These are phyloP conservation scores for Copidosoma floridanum DNA, from an alignment of 1,140 invertebrate species.

Conservation along the genomic window DNA sequence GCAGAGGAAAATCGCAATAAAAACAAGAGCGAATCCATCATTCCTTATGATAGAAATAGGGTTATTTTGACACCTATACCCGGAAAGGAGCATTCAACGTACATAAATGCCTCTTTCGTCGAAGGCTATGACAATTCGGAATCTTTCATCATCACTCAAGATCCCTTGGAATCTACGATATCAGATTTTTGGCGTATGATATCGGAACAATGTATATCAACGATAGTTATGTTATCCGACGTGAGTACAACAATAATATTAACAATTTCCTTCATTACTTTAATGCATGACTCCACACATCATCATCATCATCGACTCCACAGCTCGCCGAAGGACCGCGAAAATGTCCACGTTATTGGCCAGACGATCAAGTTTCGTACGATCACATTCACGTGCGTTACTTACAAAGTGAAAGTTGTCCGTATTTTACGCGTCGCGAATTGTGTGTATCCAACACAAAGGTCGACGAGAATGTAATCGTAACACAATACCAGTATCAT, in stretches of 20 bases:
- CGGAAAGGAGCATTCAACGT: constrained; percentile 85
- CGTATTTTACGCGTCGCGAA: constrained; percentile 81
- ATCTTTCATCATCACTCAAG: constrained; percentile 94
- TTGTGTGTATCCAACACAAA: constrained; percentile 76
- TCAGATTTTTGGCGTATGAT: constrained; percentile 97
- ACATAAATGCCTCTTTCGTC: constrained; percentile 96
- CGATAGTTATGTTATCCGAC: constrained; percentile 93
- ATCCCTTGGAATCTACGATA: constrained; percentile 85
- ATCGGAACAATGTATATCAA: constrained; percentile 86
- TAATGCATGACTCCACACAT: too few relatives aligned
- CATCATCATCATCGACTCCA: too few relatives aligned
- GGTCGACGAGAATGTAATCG: constrained; percentile 67
- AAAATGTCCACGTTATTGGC: constrained; percentile 90
- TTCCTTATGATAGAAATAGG: constrained; percentile 90
- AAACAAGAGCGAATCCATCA: constrained; percentile 82
- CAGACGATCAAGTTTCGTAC: constrained; percentile 78
- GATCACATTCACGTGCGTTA: constrained; percentile 84
- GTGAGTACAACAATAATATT: constrained; percentile 61
- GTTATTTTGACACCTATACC: constrained; percentile 82
- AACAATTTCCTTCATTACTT: too few relatives aligned
- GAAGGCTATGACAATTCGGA: constrained; percentile 93
- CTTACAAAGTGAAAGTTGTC: constrained; percentile 82
- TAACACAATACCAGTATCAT: constrained; percentile 85
- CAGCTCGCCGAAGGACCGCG: constrained; percentile 69
- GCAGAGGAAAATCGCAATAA: constrained; percentile 83